phyloP scores from a whole-genome alignment of 2,888 invertebrate species.

The Rutpela maculata region DNA sequence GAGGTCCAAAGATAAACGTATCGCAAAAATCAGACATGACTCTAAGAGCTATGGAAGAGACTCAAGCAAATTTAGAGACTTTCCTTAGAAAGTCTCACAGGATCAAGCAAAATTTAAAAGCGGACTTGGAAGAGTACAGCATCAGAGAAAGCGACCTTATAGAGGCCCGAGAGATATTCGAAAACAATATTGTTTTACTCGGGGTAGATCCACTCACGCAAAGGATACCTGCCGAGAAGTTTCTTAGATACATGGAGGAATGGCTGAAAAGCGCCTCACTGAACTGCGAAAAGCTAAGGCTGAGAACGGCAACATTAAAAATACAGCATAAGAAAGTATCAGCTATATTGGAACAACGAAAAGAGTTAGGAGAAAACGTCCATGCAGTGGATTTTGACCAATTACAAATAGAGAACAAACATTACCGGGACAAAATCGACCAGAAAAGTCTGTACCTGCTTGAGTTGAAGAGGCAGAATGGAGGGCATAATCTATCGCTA shows the following conservation, averaged over 20 bases:
- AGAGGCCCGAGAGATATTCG: slow-evolving; percentile 75
- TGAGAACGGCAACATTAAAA: slow-evolving; percentile 77
- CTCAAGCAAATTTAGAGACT: slow-evolving; percentile 51
- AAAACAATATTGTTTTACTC: slow-evolving; percentile 73
- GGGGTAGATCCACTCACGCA: slow-evolving; percentile 77
- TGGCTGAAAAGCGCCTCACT: slow-evolving; percentile 77
- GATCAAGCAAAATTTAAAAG: slow-evolving; percentile 55
- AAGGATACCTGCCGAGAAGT: slow-evolving; percentile 79
- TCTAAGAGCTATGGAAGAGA: slow-evolving; percentile 61
- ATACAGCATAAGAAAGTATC: slow-evolving; percentile 76
- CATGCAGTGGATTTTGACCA: slow-evolving; percentile 81
- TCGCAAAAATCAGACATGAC: slow-evolving; percentile 63
- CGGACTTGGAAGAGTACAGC: slow-evolving; percentile 74
- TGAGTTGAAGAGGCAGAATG: slow-evolving; percentile 63
- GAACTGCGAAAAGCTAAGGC: slow-evolving; percentile 77
- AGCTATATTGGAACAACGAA: slow-evolving; percentile 76
- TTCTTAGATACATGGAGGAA: slow-evolving; percentile 77
- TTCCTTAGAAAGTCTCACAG: slow-evolving; percentile 57
- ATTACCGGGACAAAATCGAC: slow-evolving; percentile 75
- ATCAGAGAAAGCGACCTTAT: slow-evolving; percentile 75
- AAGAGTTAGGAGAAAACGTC: slow-evolving; percentile 78
- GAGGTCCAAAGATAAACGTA: slow-evolving; percentile 59
- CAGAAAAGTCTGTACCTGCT: slow-evolving; percentile 72
- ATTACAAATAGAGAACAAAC: slow-evolving; percentile 78
- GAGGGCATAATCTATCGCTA: slow-evolving; percentile 75